Conservation (phyloP, 2,888 invertebrate genomes). For the Lepidochrysops patricia region DNA sequence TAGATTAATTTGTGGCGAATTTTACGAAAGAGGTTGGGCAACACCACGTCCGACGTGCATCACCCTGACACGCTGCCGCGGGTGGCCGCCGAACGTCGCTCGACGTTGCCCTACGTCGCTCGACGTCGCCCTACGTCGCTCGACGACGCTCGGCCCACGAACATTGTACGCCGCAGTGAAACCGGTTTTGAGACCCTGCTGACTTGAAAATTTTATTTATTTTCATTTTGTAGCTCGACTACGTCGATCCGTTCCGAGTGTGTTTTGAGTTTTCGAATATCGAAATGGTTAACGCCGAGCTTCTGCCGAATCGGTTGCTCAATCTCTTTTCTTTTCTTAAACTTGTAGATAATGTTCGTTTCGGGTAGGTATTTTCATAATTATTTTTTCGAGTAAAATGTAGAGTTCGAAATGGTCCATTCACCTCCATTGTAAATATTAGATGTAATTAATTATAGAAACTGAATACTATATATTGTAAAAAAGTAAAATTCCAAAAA, state of each 20-base stretch:
- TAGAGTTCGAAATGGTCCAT: conserved; percentile 69
- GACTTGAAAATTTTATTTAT: not conserved
- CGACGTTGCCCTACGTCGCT: too few species aligned
- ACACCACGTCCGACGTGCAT: conserved; percentile 11
- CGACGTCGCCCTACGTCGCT: too few species aligned
- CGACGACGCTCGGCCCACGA: not conserved
- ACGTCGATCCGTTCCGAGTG: not conserved
- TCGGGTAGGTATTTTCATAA: conserved; percentile 68
- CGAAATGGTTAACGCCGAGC: not conserved
- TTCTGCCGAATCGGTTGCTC: conserved; percentile 20
- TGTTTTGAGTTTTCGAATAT: not conserved
- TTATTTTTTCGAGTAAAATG: conserved; percentile 61
- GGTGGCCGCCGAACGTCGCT: not conserved
- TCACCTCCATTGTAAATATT: conserved; percentile 75
- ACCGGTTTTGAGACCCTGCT: not conserved
- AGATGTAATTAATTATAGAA: conserved; percentile 73
- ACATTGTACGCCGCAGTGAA: not conserved
- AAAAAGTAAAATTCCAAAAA: conserved; percentile 71
- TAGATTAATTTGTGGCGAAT: conserved; percentile 64
- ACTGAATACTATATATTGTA: conserved; percentile 74
- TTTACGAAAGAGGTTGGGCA: conserved; percentile 46
- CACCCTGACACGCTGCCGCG: not conserved
- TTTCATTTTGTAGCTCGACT: not conserved
- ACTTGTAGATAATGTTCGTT: conserved; percentile 71
- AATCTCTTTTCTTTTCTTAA: conserved; percentile 49